Evolutionary conservation across 2,888 invertebrate genomes (phyloP), one percentile per base, ranked within the genome.

Genomic region (Pegoplata infirma): DNA sequence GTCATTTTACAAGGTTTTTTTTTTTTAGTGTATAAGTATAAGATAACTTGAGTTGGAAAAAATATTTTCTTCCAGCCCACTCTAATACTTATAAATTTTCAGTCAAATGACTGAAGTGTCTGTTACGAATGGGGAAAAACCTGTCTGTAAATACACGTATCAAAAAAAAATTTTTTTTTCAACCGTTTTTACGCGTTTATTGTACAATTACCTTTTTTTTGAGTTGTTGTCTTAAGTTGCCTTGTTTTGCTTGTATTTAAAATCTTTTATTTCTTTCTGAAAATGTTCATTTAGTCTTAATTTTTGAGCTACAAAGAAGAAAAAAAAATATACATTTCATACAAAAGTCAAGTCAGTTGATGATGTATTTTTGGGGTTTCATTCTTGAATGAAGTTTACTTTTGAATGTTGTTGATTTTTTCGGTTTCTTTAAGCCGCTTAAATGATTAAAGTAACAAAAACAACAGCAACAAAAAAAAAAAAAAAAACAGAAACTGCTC

Each of bases 381-480:
- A 49, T 63, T 59, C 46, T 46, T 63, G 10, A 68, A 63, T 72
- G 61, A 58, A 63, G 56, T 49, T 67, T 19, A 32, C 17, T 55
- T 32, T 16, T 44, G 10, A 28, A 47, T 61, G 36, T 25, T 69
- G 28, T 58, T 64, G 58, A 66, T 68, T 78, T 67, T 67, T 78
- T 69, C 64, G 63, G 68, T 66, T 78, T 74, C 64, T 64, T 74
- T 78, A 78, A 78, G 78, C 78, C 36, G 69, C 74, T 78, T 78
- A 78, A 78, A 68, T 55, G 74, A 78, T 78, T 78, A 78, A 74
- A 59, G 59, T 17, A 68, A 63, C 25, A 63, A 71, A 16, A 14
- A 16, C 36, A 28, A 21, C 56, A 73, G n/a, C 51, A 23, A 59
- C 58, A 58, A 40, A 16, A 12, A 55, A 21, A 36, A 72, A 56